Base-by-base conservation (phyloP, 92 coral and sea anemone species). In the Anthopleura xanthogrammica region DNA sequence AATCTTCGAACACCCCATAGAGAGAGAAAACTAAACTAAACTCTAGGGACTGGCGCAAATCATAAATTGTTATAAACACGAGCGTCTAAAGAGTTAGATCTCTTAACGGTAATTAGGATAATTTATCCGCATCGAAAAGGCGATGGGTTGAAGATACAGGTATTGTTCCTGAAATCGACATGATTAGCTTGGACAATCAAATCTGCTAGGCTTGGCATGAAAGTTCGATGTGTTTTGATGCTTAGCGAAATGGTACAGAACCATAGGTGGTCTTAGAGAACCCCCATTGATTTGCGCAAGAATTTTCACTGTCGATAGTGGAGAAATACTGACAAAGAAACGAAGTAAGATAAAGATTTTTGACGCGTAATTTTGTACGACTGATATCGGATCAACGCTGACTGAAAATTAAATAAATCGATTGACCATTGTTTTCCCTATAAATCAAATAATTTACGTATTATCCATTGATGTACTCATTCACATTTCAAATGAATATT, bases 391-490 rank as follows among this genome's bases (percentile, higher is more conserved):
- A 84, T 77, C 62, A 84, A 60, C 17, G 43, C 58, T 22, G 80
- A 73, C 46, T 68, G 74, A 89, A 85, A 83, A 89, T 76, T 89
- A 89, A 86, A 86, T 81, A 89, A 89, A 79, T 82, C 83, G 79
- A 87, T 84, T 81, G 77, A 74, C 86, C 82, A 60, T 89, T 89
- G 90, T 86, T 86, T 82, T 85, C 46, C 62, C 71, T 83, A 81
- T 86, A 86, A 82, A 86, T 73, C 85, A 79, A 83, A 85, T 86
- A 89, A 78, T 82, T 78, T 65, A 83, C 85, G 85, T 70, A 89
- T 85, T 89, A 77, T 80, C 83, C 86, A 41, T 70, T 62, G 78
- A 81, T 77, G 46, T 78, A 78, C 81, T 58, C 71, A 80, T 83
- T 83, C 80, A 57, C 79, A 43, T 73, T 83, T 75, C 86, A 73